Conservation (phyloP, 2,888 invertebrate species). For the Smittia aterrima region DNA sequence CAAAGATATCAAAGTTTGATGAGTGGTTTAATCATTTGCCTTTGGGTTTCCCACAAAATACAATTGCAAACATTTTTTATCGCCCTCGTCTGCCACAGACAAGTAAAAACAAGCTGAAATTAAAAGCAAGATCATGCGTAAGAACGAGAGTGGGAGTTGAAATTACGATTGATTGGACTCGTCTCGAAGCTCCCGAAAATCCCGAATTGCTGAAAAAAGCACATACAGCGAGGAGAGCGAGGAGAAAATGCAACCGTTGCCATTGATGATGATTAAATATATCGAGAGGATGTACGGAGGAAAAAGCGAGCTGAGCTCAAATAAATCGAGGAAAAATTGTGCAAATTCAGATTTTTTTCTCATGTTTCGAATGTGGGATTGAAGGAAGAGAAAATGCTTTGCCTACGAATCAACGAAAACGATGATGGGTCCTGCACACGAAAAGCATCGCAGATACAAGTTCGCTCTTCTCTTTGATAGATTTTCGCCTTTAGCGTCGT, state of each 20-base stretch:
- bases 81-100: not conserved
- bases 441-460: not conserved
- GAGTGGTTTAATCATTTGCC: too few relatives aligned
- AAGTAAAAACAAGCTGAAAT: not conserved
- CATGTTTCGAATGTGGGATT: not conserved
- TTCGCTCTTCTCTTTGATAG: not conserved
- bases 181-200: constrained; percentile 22
- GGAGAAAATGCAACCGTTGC: not conserved
- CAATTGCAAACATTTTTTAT: not conserved
- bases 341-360: constrained; percentile 4
- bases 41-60: not conserved
- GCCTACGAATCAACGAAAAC: not conserved
- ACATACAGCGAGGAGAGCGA: not conserved
- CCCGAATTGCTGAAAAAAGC: not conserved
- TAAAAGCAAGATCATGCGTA: constrained; percentile 30
- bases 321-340: constrained; percentile 11
- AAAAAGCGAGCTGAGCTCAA: constrained; percentile 1
- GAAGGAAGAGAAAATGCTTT: not conserved
- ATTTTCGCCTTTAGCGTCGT: not conserved
- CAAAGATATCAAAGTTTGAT: too few relatives aligned
- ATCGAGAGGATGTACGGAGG: not conserved
- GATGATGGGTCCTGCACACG: not conserved
- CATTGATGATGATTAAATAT: constrained; percentile 11
- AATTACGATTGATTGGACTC: constrained; percentile 32
- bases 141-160: constrained; percentile 29